A percentile compares a stretch with the other conserved stretches of the same genome.
Evolutionary conservation across 2,113 vertebrate species (phyloP).

Genomic region (Chrysochloris asiatica): DNA sequence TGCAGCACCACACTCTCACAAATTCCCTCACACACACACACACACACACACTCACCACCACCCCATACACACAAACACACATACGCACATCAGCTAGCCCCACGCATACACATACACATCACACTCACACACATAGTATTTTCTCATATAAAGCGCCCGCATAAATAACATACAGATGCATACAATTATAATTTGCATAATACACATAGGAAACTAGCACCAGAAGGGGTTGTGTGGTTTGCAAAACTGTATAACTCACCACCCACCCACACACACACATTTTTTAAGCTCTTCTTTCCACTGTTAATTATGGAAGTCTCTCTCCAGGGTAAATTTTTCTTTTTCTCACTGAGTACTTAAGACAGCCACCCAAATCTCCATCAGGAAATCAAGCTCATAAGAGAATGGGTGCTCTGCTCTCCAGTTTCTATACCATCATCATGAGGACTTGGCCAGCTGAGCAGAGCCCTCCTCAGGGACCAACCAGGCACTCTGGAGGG

Average conservation of each 20-base stretch:
- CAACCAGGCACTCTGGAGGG: rapidly evolving
- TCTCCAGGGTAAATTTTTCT: neutral
- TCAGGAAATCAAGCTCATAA: neutral
- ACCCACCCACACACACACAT: too few species aligned
- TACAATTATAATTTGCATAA: too few species aligned
- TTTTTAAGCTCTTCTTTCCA: neutral
- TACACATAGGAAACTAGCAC: too few species aligned
- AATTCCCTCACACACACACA: neutral
- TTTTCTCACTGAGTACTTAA: neutral
- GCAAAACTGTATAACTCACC: too few species aligned
- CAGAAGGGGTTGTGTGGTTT: too few species aligned
- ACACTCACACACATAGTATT: neutral
- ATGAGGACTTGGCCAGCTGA: neutral
- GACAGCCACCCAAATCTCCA: neutral
- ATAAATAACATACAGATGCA: neutral
- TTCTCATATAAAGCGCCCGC: too few species aligned
- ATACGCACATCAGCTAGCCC: neutral
- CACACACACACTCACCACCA: neutral
- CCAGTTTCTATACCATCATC: neutral
- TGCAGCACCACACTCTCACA: too few species aligned
- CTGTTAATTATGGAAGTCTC: neutral
- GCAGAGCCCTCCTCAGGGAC: neutral
- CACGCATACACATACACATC: too few species aligned
- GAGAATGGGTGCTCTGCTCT: neutral
- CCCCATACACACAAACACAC: neutral